Base-by-base conservation (phyloP, 2,888 invertebrate species). In the Meiosimyza platycephala region DNA sequence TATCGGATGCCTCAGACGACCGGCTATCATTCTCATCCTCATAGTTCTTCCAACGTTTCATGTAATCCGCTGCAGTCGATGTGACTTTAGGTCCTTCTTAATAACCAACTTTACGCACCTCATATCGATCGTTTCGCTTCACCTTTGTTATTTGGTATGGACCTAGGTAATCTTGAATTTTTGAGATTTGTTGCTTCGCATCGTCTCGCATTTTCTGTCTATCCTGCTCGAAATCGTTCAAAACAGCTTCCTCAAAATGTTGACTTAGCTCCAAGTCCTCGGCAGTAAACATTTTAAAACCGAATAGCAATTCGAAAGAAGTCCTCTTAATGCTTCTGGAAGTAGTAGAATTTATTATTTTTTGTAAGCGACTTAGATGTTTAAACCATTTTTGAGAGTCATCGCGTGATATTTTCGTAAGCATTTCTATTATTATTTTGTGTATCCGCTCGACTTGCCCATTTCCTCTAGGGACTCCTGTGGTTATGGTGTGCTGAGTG, bases 61-160 rank as follows among this genome's bases (percentile, higher is more conserved):
- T 76, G 1, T 59, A 51, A 47, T 75, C 72, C 1, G 72, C 59
- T 16, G 64, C n/a, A 13, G 73, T 64, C 3, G 54, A 60, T 4
- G 75, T 76, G 7, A 12, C 0, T 15, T 52, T 63, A 3, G 74
- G 73, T 1, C 73, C 71, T 47, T 75, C 72, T 11, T 62, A 57
- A 3, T 72, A 12, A 9, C 71, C 66, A 3, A 72, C 67, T 48
- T 74, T 75, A 40, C 57, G 22, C 16, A 75, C 71, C 12, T 72
- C 71, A 28, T 77, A 77, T 12, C 72, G 72, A n/a, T 75, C 73
- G n/a, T 66, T 66, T 0, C 72, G 33, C 50, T 73, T 75, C 15
- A 75, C 69, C 40, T 65, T 47, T 18, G 54, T 60, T 3, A 73
- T 60, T 40, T 73, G 50, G 59, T 76, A 76, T 22, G 75, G 75